Evolutionary conservation across 2,113 vertebrate species (phyloP).

Genomic region (Nesogale talazaci): DNA sequence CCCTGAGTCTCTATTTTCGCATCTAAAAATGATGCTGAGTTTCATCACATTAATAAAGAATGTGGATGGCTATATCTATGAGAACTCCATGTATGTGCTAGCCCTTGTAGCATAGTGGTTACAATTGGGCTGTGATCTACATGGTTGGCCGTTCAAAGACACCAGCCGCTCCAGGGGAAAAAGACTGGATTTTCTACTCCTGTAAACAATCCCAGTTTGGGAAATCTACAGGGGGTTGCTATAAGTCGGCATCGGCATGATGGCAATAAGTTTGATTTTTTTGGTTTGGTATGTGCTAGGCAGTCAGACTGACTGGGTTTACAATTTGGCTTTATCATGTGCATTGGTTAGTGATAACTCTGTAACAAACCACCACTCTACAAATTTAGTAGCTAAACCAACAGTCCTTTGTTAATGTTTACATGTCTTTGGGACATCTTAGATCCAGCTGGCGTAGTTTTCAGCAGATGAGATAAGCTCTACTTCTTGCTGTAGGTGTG

Average conservation of each 20-base stretch:
- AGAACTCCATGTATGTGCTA: neutral
- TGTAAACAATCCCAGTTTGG: too few relatives aligned
- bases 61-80: neutral
- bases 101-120: too few relatives aligned
- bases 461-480: neutral
- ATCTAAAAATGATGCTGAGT: neutral
- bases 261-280: too few relatives aligned
- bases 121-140: too few relatives aligned
- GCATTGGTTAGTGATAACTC: neutral
- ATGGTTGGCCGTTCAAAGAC: too few relatives aligned
- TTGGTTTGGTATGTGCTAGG: neutral
- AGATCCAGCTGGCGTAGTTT: neutral
- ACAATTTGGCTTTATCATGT: neutral
- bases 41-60: neutral
- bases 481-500: neutral
- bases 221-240: too few relatives aligned
- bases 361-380: neutral
- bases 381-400: neutral
- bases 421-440: neutral
- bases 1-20: neutral
- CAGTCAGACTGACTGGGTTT: neutral
- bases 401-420: neutral
- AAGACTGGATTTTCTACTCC: too few relatives aligned
- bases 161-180: too few relatives aligned
- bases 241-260: too few relatives aligned